Evolutionary conservation across 92 coral and sea anemone genomes (phyloP), one percentile per base, ranked within the genome.

Genomic region (Zoanthus gigantus): DNA sequence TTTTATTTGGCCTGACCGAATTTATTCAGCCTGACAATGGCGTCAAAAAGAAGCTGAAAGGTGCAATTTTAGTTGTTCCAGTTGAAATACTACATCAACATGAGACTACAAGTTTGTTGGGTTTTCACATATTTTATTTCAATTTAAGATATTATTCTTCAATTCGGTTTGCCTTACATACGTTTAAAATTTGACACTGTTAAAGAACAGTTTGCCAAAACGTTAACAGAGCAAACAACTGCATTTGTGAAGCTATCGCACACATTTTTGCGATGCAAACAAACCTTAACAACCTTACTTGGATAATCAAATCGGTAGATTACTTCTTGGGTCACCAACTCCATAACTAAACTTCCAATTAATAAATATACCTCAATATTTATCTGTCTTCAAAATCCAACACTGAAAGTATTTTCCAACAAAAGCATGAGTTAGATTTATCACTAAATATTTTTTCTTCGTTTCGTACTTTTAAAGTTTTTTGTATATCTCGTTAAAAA

Each of bases 91-190:
- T 63, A 11, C 0, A 15, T 45, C 15, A 7, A 48, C 79, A 14
- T 50, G 8, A 18, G 15, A 74, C 76, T 5, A 4, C 9, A 74
- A 48, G 28, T 8, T 73, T 13, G 13, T 15, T 72, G 17, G 78
- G 0, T 74, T 74, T 45, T 18, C 8, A 15, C 16, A 37, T 46
- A 47, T 9, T 75, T 75, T 75, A 75, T 47, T 75, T 75, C 79
- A 75, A 75, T 75, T 75, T 47, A n/a, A n/a, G 61, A 75, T 23
- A 15, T 46, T 30, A 11, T 48, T n/a, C 42, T 48, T 46, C 30
- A 75, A 75, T 48, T 30, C 79, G n/a, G 31, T 75, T 75, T 75
- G 78, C 79, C 47, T 74, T 75, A 75, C 79, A 75, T 58, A 75
- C 79, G 61, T 75, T 46, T 46, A 75, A 75, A 75, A 72, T 46